Evolutionary conservation across 1,140 invertebrate species (phyloP).

Genomic region (Aphidius ervi): DNA sequence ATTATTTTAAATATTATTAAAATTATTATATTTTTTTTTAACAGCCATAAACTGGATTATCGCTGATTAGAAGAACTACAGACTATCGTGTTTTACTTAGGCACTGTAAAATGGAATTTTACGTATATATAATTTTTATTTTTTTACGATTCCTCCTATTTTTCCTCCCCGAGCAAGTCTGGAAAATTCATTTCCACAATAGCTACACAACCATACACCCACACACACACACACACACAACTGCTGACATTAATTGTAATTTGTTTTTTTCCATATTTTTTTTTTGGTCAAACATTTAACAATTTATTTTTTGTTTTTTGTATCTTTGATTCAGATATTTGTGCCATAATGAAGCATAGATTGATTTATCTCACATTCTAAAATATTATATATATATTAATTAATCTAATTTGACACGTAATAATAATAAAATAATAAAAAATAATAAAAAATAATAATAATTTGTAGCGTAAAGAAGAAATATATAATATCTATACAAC

Average conservation of each 20-base stretch:
- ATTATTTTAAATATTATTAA: constrained; percentile 5
- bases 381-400: too few species aligned
- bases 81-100: constrained; percentile 32
- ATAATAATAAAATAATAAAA: neutral
- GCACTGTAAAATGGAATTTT: constrained; percentile 33
- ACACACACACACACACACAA: too few species aligned
- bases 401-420: constrained; percentile 8
- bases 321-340: too few species aligned
- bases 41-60: constrained; percentile 15
- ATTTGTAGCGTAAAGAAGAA: neutral
- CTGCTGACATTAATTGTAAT: neutral
- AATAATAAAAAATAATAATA: neutral
- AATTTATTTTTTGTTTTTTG: neutral
- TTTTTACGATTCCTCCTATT: constrained; percentile 6
- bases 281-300: neutral
- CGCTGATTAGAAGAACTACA: constrained; percentile 28
- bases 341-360: neutral
- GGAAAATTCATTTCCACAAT: neutral
- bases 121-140: constrained; percentile 10
- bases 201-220: neutral
- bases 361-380: neutral
- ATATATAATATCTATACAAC: neutral
- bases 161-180: constrained; percentile 6
- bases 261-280: neutral
- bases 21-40: neutral